phyloP scores from a whole-genome alignment of 2,113 vertebrate species.

The Vimba vimba region DNA sequence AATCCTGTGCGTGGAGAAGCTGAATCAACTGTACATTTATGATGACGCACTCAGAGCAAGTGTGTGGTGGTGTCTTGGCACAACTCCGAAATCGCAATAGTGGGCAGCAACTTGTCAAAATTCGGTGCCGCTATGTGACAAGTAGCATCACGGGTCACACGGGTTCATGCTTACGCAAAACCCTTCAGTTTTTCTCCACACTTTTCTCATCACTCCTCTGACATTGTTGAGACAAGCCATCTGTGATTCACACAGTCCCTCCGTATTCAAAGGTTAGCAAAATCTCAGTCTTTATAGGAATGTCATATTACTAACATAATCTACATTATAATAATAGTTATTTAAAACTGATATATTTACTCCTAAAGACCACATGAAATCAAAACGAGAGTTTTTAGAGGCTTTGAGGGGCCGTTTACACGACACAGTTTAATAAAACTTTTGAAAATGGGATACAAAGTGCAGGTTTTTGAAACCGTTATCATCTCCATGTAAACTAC shows the following conservation, averaged over 20 bases:
- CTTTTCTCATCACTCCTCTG: conserved; percentile 60
- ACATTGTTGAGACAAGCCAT: conserved; percentile 67
- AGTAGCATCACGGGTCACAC: conserved; percentile 22
- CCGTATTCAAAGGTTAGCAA: conserved; percentile 63
- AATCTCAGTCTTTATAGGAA: conserved; percentile 57
- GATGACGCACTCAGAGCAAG: conserved; percentile 9
- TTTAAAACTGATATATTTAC: too few relatives aligned
- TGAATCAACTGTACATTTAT: conserved; percentile 8
- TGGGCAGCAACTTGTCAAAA: conserved; percentile 8
- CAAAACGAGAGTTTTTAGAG: too few relatives aligned
- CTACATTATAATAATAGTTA: neutral
- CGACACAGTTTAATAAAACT: too few relatives aligned
- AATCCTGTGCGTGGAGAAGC: neutral
- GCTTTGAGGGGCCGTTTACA: too few relatives aligned
- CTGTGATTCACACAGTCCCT: conserved; percentile 59
- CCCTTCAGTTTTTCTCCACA: conserved; percentile 45
- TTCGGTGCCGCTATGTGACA: neutral
- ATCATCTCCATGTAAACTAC: too few relatives aligned
- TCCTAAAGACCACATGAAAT: too few relatives aligned
- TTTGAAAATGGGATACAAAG: too few relatives aligned
- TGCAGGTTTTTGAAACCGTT: too few relatives aligned
- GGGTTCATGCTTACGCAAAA: conserved; percentile 54
- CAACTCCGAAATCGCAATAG: neutral
- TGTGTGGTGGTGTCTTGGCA: neutral
- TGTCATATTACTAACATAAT: conserved; percentile 52